Base-by-base conservation (phyloP, 2,888 invertebrate genomes). In the Apotomis betuletana region DNA sequence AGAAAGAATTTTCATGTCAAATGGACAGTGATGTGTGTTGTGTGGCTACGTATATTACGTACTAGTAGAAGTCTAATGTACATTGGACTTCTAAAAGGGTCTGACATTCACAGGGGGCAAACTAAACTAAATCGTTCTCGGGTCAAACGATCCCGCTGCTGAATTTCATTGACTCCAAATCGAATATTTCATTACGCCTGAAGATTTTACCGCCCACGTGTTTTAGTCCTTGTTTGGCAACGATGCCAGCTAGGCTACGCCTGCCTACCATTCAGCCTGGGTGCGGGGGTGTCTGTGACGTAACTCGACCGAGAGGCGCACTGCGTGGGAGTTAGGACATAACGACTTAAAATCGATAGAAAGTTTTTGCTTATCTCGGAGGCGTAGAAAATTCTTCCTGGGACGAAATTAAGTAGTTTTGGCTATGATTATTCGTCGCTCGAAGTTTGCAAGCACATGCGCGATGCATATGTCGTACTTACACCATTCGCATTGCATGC, bases 231-330 rank as follows among this genome's bases (percentile, higher is more conserved):
- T 44, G 27, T 57, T 46, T 63, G 46, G 63, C 58, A 58, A 59
- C 38, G 57, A 49, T 12, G 61, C 13, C 38, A 55, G 36, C 10
- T 67, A 62, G 41, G 57, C 13, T 57, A 69, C 46, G 67, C 59
- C 63, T 58, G 51, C 51, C 46, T 61, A 62, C 62, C 57, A 59
- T 71, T 71, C 61, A 61, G 60, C 41, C 54, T 67, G 60, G 51
- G 51, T 49, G 69, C 62, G 58, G 62, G 67, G 72, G 72, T 44
- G 67, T 62, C 41, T 41, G 72, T 72, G 72, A 72, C 68, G 72
- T 72, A 62, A 72, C 13, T 5, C 38, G n/a, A 41, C 62, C 62
- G 15, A 44, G 62, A 72, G 57, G 68, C 72, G 72, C 68, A 72
- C 52, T 72, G 63, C 72, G 72, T 72, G 52, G 72, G 72, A 72